Evolutionary conservation across 2,113 vertebrate species (phyloP).

Genomic region (Pavo muticus): DNA sequence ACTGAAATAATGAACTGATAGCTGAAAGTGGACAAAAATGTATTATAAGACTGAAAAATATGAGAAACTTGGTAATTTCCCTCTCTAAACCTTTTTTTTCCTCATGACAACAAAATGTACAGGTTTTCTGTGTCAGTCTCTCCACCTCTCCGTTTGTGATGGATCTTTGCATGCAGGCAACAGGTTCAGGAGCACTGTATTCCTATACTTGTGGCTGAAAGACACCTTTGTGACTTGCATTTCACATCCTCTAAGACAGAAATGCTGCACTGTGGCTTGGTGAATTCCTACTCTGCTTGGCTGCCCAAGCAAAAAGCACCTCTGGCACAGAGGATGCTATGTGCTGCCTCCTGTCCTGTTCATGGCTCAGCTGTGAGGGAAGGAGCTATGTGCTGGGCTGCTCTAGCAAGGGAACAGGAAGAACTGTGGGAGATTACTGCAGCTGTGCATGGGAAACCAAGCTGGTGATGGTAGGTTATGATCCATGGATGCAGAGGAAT

Average conservation of each 20-base stretch:
- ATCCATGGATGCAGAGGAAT: not conserved
- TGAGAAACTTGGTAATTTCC: not conserved
- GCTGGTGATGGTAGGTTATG: not conserved
- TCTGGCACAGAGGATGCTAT: not conserved
- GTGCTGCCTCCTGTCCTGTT: not conserved
- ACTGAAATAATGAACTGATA: slow-evolving; percentile 36
- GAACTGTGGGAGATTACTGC: not conserved
- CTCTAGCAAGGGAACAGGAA: fast-evolving
- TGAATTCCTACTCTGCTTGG: not conserved
- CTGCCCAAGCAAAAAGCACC: fast-evolving
- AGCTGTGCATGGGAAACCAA: not conserved
- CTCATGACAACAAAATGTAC: not conserved
- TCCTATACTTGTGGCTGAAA: not conserved
- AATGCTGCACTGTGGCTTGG: fast-evolving
- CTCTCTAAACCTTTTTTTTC: not conserved
- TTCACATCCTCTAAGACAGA: fast-evolving
- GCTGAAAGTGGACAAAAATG: not conserved
- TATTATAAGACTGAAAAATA: not conserved
- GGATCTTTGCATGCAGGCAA: not conserved
- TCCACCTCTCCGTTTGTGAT: not conserved
- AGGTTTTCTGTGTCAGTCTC: not conserved
- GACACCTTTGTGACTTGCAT: fast-evolving
- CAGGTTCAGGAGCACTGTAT: not conserved
- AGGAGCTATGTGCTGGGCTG: fast-evolving
- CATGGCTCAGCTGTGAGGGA: fast-evolving